Evolutionary conservation across 2,797 vertebrate species (phyloP), one percentile per base, ranked within the genome.

Genomic region (Acropternis orthonyx): DNA sequence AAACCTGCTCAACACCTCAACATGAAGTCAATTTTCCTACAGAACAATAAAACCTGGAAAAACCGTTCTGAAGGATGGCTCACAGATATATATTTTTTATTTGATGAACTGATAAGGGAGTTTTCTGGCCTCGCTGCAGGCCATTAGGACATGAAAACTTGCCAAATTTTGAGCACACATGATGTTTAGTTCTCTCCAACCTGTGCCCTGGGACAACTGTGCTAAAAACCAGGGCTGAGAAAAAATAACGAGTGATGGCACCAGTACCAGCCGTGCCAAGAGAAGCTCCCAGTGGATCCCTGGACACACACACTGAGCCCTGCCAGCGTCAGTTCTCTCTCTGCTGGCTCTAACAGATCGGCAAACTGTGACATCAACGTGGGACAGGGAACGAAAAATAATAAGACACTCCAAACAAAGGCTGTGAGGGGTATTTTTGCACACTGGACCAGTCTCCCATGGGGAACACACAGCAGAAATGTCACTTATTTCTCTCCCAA

Each of bases 41-140:
- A 62, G n/a, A 44, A 80, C 76, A 91, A 68, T 13, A 41, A 80
- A 91, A 46, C 22, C 59, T 85, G 62, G 36, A 55, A 78, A 80
- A 92, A 14, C 16, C n/a, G n/a, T 77, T 21, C 36, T 49, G 52
- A 77, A 36, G 49, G 39, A 20, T n/a, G 37, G 28, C 48, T 54
- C 1, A 7, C 58, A 77, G 28, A 12, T 30, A 43, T n/a, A 32
- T 43, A 43, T 43, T 4, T 44, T 13, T 46, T 12, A 26, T 34
- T 12, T n/a, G 39, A 28, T 24, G 28, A 77, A 61, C 26, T 63
- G 74, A 62, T 75, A 61, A n/a, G 14, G 34, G 54, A 80, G 28
- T 28, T 49, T 16, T 54, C 51, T 89, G 87, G 58, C 65, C 43
- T 83, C 3, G 1, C 16, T 43, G 34, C 55, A 63, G 76, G 17